These are phyloP conservation scores for Drosophila repleta DNA, from an alignment of 1,140 invertebrate species.

Conservation along the genomic window DNA sequence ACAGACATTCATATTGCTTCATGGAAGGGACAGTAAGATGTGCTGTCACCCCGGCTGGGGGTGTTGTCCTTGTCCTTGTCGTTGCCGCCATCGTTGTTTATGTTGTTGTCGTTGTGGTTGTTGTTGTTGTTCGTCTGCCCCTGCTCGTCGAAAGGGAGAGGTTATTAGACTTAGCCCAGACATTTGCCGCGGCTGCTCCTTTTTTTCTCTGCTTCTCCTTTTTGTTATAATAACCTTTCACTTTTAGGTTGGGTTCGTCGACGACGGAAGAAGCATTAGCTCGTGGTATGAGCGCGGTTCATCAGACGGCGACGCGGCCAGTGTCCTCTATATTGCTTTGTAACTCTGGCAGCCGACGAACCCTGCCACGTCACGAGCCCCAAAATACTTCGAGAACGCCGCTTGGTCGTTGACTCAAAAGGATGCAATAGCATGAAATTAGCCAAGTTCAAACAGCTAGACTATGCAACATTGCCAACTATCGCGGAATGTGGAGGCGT, in stretches of 20 bases:
- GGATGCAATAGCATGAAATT: background rate
- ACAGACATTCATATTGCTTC: background rate
- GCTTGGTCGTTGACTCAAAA: conserved; percentile 13
- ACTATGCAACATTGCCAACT: no score
- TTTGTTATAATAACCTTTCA: conserved; percentile 77
- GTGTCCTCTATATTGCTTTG: conserved; percentile 7
- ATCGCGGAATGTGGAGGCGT: no score
- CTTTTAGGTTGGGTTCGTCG: conserved; percentile 46
- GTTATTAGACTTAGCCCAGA: conserved; percentile 77
- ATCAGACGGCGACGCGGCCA: conserved; percentile 22
- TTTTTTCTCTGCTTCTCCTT: conserved; percentile 26
- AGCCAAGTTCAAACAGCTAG: background rate
- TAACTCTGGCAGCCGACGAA: conserved; percentile 20
- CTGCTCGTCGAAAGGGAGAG: conserved; percentile 68
- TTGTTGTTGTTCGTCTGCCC: conserved; percentile 37
- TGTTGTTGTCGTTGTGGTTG: background rate
- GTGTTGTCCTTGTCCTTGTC: conserved; percentile 25
- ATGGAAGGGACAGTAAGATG: conserved; percentile 5
- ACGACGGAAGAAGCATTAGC: conserved; percentile 67
- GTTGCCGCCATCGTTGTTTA: no score
- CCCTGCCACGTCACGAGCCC: conserved; percentile 26
- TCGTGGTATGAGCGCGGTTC: conserved; percentile 20
- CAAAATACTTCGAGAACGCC: background rate
- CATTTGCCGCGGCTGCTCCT: conserved; percentile 59
- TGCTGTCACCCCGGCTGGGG: background rate